phyloP scores from a whole-genome alignment of 2,888 invertebrate genomes.

The Morpho achilles region DNA sequence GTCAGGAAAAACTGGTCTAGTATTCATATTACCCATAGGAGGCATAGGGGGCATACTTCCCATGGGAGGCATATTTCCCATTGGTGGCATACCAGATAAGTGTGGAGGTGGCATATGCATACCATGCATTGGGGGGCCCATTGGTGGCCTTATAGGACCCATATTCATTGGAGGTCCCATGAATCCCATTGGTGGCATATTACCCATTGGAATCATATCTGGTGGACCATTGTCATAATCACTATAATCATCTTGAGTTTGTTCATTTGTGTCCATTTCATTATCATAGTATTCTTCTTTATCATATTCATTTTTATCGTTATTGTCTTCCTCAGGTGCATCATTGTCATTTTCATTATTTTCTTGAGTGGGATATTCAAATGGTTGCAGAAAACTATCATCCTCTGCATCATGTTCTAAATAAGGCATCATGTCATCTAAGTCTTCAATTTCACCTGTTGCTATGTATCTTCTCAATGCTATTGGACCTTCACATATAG shows the following conservation, averaged over 20 bases:
- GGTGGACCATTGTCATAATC: slow-evolving; percentile 52
- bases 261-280: slow-evolving; percentile 62
- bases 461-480: slow-evolving; percentile 88
- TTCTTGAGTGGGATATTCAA: slow-evolving; percentile 63
- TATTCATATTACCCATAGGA: slow-evolving; percentile 42
- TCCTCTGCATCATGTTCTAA: slow-evolving; percentile 81
- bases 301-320: slow-evolving; percentile 45
- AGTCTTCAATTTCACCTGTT: slow-evolving; percentile 89
- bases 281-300: slow-evolving; percentile 57
- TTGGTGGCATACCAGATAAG: slow-evolving; percentile 42
- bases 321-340: slow-evolving; percentile 48
- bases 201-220: slow-evolving; percentile 44
- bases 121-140: slow-evolving; percentile 36
- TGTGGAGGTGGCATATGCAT: slow-evolving; percentile 48
- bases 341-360: slow-evolving; percentile 43
- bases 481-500: slow-evolving; percentile 87
- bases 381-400: slow-evolving; percentile 57
- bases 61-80: slow-evolving; percentile 47
- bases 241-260: slow-evolving; percentile 59
- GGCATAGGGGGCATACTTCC: slow-evolving; percentile 42
- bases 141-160: slow-evolving; percentile 22
- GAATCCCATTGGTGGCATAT: slow-evolving; percentile 40
- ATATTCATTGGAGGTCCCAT: slow-evolving; percentile 36
- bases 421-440: slow-evolving; percentile 87
- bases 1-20: slow-evolving; percentile 51